These are phyloP conservation scores for Lutraria lutraria DNA, from an alignment of 2,888 invertebrate genomes.

Conservation along the genomic window DNA sequence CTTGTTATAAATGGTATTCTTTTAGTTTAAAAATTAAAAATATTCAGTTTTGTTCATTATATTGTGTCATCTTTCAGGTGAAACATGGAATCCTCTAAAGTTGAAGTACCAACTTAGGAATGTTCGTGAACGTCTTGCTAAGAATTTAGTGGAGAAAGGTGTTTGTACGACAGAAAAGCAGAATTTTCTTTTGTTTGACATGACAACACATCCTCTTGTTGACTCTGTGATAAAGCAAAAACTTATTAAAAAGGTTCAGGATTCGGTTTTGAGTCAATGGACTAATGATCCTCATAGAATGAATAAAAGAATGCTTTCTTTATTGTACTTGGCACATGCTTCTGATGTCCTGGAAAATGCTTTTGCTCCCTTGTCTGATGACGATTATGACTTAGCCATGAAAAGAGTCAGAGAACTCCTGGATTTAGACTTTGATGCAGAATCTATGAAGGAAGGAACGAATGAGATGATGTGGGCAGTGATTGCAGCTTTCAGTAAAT, in stretches of 20 bases:
- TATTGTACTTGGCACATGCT: slow-evolving; percentile 98
- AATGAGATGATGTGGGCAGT: slow-evolving; percentile 99
- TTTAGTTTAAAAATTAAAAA: no score
- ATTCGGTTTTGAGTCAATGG: slow-evolving; percentile 97
- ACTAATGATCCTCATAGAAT: slow-evolving; percentile 98
- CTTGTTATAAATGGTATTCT: no score
- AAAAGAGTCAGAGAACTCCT: slow-evolving; percentile 97
- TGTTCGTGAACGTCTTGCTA: slow-evolving; percentile 99
- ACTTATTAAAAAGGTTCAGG: slow-evolving; percentile 97
- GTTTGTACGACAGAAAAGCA: slow-evolving; percentile 99
- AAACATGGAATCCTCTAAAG: slow-evolving; percentile 99
- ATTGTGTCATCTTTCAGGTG: slow-evolving; percentile 89
- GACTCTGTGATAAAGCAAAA: slow-evolving; percentile 98
- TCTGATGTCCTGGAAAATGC: slow-evolving; percentile 99
- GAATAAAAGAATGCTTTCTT: slow-evolving; percentile 96
- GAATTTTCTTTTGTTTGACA: slow-evolving; percentile 99
- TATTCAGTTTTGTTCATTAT: not conserved
- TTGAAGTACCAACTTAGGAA: slow-evolving; percentile 99
- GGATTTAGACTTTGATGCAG: slow-evolving; percentile 98
- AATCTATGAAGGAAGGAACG: slow-evolving; percentile 92
- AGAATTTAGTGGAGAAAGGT: slow-evolving; percentile 99
- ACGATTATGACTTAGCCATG: slow-evolving; percentile 99
- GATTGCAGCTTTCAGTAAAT: slow-evolving; percentile 99
- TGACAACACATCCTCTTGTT: slow-evolving; percentile 99
- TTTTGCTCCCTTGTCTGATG: slow-evolving; percentile 97